Evolutionary conservation across 1,140 invertebrate species (phyloP).

Genomic region (Caenorhabditis tropicalis): DNA sequence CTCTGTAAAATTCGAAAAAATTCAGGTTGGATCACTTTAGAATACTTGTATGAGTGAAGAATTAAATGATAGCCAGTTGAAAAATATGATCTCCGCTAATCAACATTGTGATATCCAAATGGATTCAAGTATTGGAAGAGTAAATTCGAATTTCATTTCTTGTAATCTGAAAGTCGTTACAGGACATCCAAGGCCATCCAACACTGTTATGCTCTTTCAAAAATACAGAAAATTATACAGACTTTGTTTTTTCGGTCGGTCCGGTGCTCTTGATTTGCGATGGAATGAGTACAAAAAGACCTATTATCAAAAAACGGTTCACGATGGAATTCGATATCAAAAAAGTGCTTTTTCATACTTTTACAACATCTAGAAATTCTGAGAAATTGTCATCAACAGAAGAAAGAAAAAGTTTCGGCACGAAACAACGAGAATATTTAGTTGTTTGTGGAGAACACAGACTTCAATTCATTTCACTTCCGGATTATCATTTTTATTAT

Average conservation of each 20-base stretch:
- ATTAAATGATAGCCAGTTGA: not conserved
- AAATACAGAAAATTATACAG: not conserved
- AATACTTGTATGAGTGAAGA: conserved; percentile 41
- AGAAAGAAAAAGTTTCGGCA: too few species aligned
- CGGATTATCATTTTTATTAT: conserved; percentile 21
- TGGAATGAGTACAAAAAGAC: too few species aligned
- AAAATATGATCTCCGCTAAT: conserved; percentile 28
- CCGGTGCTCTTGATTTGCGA: not conserved
- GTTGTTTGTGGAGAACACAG: conserved; percentile 6
- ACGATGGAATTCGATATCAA: not conserved
- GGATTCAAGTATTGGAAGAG: not conserved
- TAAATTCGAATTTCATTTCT: too few species aligned
- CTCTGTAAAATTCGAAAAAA: not conserved
- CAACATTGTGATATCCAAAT: not conserved
- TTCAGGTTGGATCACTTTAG: not conserved
- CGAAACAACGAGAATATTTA: not conserved
- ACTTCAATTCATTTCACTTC: not conserved
- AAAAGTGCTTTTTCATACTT: not conserved
- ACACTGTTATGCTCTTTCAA: not conserved
- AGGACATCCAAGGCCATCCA: too few species aligned
- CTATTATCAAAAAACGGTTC: not conserved
- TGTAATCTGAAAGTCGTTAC: too few species aligned
- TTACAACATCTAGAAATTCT: not conserved
- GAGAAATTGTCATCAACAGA: not conserved
- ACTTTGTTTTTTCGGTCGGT: not conserved